Evolutionary conservation across 2,113 vertebrate genomes (phyloP).

Genomic region (Phyllopteryx taeniolatus): DNA sequence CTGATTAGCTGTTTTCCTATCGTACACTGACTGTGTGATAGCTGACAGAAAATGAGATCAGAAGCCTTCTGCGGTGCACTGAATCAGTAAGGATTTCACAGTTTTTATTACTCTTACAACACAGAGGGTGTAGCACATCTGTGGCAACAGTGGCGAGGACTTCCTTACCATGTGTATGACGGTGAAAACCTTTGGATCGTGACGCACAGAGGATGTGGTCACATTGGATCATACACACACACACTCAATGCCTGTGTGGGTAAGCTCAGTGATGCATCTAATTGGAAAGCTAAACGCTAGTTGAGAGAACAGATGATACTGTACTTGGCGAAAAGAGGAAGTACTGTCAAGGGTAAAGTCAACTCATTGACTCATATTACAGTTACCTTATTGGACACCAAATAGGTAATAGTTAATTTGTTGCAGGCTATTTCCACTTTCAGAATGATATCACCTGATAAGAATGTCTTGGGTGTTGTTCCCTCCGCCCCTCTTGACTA

Average conservation of each 20-base stretch:
- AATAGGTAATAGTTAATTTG: constrained; percentile 4
- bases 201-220: constrained; percentile 31
- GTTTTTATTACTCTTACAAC: constrained; percentile 1
- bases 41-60: background rate
- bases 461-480: constrained; percentile 22
- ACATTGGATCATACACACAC: background rate
- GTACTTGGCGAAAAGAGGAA: background rate
- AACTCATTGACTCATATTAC: constrained; percentile 6
- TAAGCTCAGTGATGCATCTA: constrained; percentile 22
- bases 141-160: constrained; percentile 21
- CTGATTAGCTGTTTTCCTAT: background rate
- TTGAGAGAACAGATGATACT: background rate
- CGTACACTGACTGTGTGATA: background rate
- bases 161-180: constrained; percentile 6
- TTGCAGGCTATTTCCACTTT: constrained; percentile 19
- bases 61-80: background rate
- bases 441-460: constrained; percentile 27
- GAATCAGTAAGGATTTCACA: background rate
- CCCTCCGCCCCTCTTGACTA: background rate
- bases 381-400: constrained; percentile 14
- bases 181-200: constrained; percentile 21
- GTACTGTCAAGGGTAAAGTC: background rate
- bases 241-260: constrained; percentile 10
- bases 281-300: background rate
- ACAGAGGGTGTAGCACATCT: constrained; percentile 14